Percentiles rank a stretch among this genome's conserved stretches.
phyloP scores from a whole-genome alignment of 2,113 vertebrate genomes.

The Strix uralensis region DNA sequence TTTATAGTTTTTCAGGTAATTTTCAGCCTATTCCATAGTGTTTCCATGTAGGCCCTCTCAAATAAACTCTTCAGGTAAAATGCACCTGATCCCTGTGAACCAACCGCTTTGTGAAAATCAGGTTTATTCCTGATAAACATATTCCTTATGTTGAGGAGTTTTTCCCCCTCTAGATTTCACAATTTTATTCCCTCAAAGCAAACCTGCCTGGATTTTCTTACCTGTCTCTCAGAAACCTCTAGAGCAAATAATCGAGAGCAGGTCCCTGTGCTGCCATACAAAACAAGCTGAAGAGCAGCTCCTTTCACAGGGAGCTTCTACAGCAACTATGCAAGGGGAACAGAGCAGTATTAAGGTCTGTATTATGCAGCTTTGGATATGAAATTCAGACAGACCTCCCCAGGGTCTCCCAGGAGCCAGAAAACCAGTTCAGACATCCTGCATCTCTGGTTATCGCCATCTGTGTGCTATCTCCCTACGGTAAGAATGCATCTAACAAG shows the following conservation, averaged over 20 bases:
- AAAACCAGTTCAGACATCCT: not conserved
- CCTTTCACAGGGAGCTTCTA: not conserved
- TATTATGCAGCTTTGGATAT: not conserved
- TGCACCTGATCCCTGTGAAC: rapidly evolving
- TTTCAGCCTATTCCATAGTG: not conserved
- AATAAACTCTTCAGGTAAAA: not conserved
- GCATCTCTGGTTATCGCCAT: not conserved
- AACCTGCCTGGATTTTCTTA: not conserved
- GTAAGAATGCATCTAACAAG: not conserved
- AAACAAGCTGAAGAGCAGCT: not conserved
- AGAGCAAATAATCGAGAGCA: not conserved
- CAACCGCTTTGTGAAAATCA: not conserved
- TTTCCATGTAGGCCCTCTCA: not conserved
- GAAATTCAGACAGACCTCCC: not conserved
- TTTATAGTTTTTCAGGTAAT: not conserved
- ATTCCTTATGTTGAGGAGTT: not conserved
- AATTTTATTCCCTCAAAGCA: not conserved
- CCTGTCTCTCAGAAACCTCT: not conserved
- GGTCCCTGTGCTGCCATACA: not conserved
- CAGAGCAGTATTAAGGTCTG: not conserved
- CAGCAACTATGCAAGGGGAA: not conserved
- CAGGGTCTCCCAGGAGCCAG: not conserved
- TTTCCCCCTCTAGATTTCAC: not conserved
- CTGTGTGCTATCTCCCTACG: not conserved
- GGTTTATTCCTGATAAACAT: not conserved